Evolutionary conservation across 2,113 vertebrate species (phyloP), one percentile per base, ranked within the genome.

Genomic region (Piliocolobus tephrosceles): DNA sequence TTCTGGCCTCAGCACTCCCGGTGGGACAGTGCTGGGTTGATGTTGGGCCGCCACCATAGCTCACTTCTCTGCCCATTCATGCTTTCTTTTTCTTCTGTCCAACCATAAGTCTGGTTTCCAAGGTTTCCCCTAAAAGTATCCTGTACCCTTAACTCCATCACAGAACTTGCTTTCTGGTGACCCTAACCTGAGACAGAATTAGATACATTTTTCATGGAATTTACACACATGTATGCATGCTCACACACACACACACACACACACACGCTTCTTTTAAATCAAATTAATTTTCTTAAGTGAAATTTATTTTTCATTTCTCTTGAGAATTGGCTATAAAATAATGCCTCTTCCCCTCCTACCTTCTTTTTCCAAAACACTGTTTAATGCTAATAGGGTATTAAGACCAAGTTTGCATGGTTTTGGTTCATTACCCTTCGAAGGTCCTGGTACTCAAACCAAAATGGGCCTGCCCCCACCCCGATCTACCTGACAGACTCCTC

Each of bases 21-120:
- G 3, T 47, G 20, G 73, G 66, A 14, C 32, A 66, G 16, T 14
- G 5, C 14, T 43, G 16, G 8, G 30, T 8, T 11, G 20, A 10
- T 9, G 3, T 68, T 14, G 23, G 9, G 22, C 3, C 27, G 12
- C 6, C 1, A 0, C 8, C 17, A 6, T 3, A 32, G 6, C 16
- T 70, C 7, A 12, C 6, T 2, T 35, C 20, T 17, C n/a, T 2
- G 1, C 8, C 22, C 30, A 18, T 2, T 68, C 25, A 32, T 50
- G 18, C 52, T 84, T 45, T 6, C n/a, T 25, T 16, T 35, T 27
- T 4, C 13, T 78, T 16, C 30, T 0, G 0, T 32, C 4, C 22
- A 30, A 13, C 7, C 17, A 47, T 9, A 85, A 30, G 57, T 43
- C 3, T 47, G 25, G 4, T n/a, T 58, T 47, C 52, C 18, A 27